A percentile compares a stretch with the other conserved stretches of the same genome.
Conservation (phyloP, 2,113 vertebrate species). For the Protomyctophum bolini region DNA sequence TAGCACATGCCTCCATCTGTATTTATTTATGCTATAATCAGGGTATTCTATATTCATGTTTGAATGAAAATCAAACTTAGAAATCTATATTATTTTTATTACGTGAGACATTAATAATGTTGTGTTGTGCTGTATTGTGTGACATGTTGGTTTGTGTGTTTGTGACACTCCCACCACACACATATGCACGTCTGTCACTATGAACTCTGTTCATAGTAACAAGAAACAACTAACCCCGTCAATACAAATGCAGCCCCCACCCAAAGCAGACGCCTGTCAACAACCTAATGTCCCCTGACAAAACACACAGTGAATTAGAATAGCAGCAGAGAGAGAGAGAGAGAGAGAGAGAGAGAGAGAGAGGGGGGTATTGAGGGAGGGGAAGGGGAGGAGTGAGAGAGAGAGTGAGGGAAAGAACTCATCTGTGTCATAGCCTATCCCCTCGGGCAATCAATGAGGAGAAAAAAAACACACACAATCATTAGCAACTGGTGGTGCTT, state of each 20-base stretch:
- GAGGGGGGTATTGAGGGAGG: neutral
- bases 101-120: too few species aligned
- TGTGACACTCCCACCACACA: slow-evolving; percentile 37
- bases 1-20: too few species aligned
- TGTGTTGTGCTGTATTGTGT: neutral
- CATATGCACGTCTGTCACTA: slow-evolving; percentile 31
- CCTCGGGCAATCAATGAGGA: slow-evolving; percentile 67
- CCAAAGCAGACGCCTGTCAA: slow-evolving; percentile 74
- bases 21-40: neutral
- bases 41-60: neutral
- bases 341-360: neutral
- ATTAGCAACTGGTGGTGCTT: slow-evolving; percentile 81
- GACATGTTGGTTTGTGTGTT: neutral
- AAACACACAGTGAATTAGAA: slow-evolving; percentile 81
- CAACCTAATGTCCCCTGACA: slow-evolving; percentile 81
- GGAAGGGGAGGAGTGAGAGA: slow-evolving; percentile 19
- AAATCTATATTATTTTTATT: too few species aligned
- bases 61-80: neutral
- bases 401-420: slow-evolving; percentile 67
- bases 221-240: slow-evolving; percentile 69
- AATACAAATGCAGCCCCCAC: slow-evolving; percentile 46
- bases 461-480: slow-evolving; percentile 66
- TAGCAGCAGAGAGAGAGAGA: slow-evolving; percentile 28
- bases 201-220: slow-evolving; percentile 52
- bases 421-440: slow-evolving; percentile 65